phyloP scores from a whole-genome alignment of 2,797 vertebrate genomes.

The Meda fulgida region DNA sequence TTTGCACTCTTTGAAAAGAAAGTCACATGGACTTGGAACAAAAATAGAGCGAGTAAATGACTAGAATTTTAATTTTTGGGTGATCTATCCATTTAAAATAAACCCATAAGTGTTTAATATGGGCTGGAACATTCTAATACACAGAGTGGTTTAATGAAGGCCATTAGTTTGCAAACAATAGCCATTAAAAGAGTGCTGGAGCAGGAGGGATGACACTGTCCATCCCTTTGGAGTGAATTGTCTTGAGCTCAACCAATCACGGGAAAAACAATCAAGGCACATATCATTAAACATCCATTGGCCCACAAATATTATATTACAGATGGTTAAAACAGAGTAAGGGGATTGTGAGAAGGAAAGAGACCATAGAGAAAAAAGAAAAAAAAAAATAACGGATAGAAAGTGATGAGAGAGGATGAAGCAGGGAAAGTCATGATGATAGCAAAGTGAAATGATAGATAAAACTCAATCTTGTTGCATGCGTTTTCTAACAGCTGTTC shows the following conservation, averaged over 20 bases:
- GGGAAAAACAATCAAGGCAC: conserved; percentile 60
- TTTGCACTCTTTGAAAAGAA: not conserved
- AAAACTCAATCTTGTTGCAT: conserved; percentile 20
- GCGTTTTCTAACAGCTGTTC: conserved; percentile 26
- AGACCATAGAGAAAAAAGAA: not conserved
- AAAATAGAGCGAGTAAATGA: not conserved
- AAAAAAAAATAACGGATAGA: not conserved
- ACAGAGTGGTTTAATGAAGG: conserved; percentile 76
- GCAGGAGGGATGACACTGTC: conserved; percentile 42
- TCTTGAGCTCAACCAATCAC: conserved; percentile 37
- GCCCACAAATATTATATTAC: conserved; percentile 59
- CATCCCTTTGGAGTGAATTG: conserved; percentile 30
- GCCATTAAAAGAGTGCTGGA: conserved; percentile 66
- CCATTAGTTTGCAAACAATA: conserved; percentile 77
- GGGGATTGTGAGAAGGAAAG: not conserved
- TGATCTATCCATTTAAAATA: conserved; percentile 30
- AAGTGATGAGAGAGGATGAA: not conserved
- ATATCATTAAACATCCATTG: conserved; percentile 68
- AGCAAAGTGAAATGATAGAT: not conserved
- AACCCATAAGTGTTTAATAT: conserved; percentile 59
- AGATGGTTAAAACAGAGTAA: not conserved
- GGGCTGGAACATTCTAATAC: conserved; percentile 58
- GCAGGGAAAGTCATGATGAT: not conserved
- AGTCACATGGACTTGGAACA: not conserved
- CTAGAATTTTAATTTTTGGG: not conserved